Percentiles rank a stretch among this genome's conserved stretches.
Conservation (phyloP, 2,797 vertebrate genomes). For the Heliangelus exortis region DNA sequence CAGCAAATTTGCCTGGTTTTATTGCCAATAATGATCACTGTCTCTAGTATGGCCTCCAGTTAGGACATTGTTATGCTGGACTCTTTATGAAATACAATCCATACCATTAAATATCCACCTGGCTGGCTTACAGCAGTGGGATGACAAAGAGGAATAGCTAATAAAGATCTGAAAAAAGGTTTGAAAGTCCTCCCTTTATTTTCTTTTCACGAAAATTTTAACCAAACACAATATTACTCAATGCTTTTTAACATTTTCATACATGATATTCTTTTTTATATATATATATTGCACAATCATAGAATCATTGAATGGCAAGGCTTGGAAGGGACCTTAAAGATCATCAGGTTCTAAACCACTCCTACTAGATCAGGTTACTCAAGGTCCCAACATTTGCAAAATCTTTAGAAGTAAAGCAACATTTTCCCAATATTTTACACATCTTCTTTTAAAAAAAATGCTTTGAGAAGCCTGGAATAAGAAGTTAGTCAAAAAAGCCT, state of each 20-base stretch:
- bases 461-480: too few relatives aligned
- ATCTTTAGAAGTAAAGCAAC: too few relatives aligned
- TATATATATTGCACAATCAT: too few relatives aligned
- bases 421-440: too few relatives aligned
- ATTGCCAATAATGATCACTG: slow-evolving; percentile 21
- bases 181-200: background rate
- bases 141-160: background rate
- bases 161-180: background rate
- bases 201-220: background rate
- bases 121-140: background rate
- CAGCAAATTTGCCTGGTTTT: slow-evolving; percentile 36
- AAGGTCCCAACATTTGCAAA: too few relatives aligned
- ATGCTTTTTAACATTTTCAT: background rate
- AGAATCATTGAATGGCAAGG: too few relatives aligned
- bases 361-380: too few relatives aligned
- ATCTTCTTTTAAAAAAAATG: too few relatives aligned
- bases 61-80: slow-evolving; percentile 6
- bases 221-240: background rate
- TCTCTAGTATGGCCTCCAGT: slow-evolving; percentile 7
- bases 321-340: too few relatives aligned
- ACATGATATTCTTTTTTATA: rapidly evolving
- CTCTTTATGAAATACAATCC: slow-evolving; percentile 26
- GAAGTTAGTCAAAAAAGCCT: too few relatives aligned
- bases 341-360: too few relatives aligned
- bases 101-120: background rate